phyloP scores from a whole-genome alignment of 2,797 vertebrate genomes.

The Falco peregrinus region DNA sequence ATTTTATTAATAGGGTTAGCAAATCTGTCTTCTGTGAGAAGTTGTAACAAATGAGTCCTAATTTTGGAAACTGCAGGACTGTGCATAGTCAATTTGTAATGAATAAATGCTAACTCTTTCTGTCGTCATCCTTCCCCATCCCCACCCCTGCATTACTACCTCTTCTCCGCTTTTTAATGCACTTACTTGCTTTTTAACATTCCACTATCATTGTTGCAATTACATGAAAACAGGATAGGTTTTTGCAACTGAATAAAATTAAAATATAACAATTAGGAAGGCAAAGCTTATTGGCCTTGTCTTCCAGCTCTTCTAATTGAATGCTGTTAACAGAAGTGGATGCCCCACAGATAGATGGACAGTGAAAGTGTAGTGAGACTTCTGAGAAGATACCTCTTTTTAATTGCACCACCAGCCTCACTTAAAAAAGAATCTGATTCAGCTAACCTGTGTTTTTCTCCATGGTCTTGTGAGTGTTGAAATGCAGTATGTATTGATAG shows the following conservation, averaged over 20 bases:
- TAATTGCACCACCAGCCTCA: neutral
- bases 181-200: neutral
- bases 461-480: neutral
- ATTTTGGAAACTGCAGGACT: neutral
- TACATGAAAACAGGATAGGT: neutral
- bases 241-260: neutral
- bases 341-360: neutral
- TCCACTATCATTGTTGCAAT: neutral
- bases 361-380: neutral
- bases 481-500: neutral
- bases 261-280: neutral
- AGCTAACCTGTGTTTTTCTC: neutral
- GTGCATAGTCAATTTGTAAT: neutral
- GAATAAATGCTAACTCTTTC: neutral
- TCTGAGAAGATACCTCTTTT: neutral
- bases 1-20: neutral
- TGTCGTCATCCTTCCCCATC: rapidly evolving
- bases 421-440: neutral
- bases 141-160: neutral
- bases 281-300: neutral
- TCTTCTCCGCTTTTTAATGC: neutral
- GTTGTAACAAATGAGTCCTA: neutral
- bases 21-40: neutral
- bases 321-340: neutral
- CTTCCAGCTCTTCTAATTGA: neutral